A percentile compares a stretch with the other conserved stretches of the same genome.
phyloP scores from a whole-genome alignment of 2,888 invertebrate genomes.

The Poecilobothrus nobilitatus region DNA sequence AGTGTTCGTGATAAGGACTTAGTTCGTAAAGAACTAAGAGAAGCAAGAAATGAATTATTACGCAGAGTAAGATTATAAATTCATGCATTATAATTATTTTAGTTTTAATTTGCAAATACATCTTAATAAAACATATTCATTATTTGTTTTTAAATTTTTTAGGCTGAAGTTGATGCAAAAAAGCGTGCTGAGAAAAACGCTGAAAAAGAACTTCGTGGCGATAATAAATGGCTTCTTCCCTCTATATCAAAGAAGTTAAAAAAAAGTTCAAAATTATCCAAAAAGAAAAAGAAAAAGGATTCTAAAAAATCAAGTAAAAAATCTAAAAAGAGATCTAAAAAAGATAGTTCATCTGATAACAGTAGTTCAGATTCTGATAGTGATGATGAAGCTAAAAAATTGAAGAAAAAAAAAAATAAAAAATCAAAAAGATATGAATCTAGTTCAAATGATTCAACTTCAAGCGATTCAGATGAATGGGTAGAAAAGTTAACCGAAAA shows the following conservation, averaged over 20 bases:
- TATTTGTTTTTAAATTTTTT: slow-evolving; percentile 8
- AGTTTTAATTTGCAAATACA: background rate
- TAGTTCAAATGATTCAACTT: slow-evolving; percentile 24
- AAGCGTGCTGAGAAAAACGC: slow-evolving; percentile 28
- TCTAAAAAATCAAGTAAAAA: slow-evolving; percentile 36
- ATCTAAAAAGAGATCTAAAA: slow-evolving; percentile 19
- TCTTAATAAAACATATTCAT: background rate
- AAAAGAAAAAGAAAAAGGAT: slow-evolving; percentile 44
- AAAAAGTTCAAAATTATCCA: slow-evolving; percentile 33
- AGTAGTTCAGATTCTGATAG: slow-evolving; percentile 23
- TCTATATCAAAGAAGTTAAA: slow-evolving; percentile 30
- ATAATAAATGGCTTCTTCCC: slow-evolving; percentile 35
- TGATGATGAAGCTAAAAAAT: slow-evolving; percentile 30
- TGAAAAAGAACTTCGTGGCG: slow-evolving; percentile 32
- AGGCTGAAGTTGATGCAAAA: slow-evolving; percentile 33
- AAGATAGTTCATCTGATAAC: slow-evolving; percentile 1
- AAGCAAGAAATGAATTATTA: slow-evolving; percentile 33
- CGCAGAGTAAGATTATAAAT: slow-evolving; percentile 26
- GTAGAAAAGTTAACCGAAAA: slow-evolving; percentile 47
- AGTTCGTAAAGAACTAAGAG: slow-evolving; percentile 32
- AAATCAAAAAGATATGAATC: slow-evolving; percentile 18
- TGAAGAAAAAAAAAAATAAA: slow-evolving; percentile 19
- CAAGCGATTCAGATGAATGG: slow-evolving; percentile 50
- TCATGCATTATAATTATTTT: too few species aligned
- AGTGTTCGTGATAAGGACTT: slow-evolving; percentile 35